Evolutionary conservation across 1,140 invertebrate species (phyloP), one percentile per base, ranked within the genome.

Genomic region (Tenebrio molitor): DNA sequence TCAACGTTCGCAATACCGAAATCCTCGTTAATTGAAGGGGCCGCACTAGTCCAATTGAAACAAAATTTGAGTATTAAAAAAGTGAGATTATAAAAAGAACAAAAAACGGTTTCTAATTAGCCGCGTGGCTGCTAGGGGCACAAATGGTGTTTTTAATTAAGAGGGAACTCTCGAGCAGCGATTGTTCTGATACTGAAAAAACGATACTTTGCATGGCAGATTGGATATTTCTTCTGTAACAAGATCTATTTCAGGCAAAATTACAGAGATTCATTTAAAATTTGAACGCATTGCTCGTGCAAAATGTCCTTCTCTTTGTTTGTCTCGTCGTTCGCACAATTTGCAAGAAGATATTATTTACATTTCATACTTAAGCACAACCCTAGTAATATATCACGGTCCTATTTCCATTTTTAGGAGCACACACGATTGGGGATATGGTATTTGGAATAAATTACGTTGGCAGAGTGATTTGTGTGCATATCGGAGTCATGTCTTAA

Each of bases 401-500:
- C 25, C 63, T 44, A 42, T 66, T 66, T 42, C 36, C 41, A 42
- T 66, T 66, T 44, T 66, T 44, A 41, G 41, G 36, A 65, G 63
- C 34, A 21, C 29, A 21, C 25, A 63, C 25, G 25, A 42, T 41
- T 63, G 50, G 62, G 70, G 62, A 33, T 29, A 29, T 29, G 25
- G 25, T 29, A 29, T 53, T 29, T 72, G 42, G 19, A 64, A 73
- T 74, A 58, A 50, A 74, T 74, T 39, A 50, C 16, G 53, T 23
- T 34, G 67, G 50, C 58, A 34, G 68, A 64, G 65, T 74, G 72
- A 74, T 70, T 74, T 58, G 67, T 69, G n/a, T 69, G 25, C 8
- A 66, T 73, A 71, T 73, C 68, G 58, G 39, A 23, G 65, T 50
- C 41, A 29, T 53, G 70, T 66, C 53, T 71, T 50, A 34, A 39